phyloP scores from a whole-genome alignment of 2,888 invertebrate species.

The Scaptomyza reducta region DNA sequence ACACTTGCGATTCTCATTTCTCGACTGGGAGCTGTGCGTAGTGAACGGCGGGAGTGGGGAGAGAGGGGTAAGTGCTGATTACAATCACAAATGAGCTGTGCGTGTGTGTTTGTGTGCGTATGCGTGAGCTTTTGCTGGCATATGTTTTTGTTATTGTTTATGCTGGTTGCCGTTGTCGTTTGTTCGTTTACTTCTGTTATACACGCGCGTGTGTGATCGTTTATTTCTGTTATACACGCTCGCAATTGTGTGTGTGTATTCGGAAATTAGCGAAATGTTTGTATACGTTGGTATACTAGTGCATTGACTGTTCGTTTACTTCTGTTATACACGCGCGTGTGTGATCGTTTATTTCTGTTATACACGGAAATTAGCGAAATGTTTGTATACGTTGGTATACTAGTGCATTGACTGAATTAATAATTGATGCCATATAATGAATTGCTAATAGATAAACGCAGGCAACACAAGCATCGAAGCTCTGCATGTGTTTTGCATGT shows the following conservation, averaged over 20 bases:
- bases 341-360: no score
- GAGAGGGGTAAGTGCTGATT: constrained; percentile 3
- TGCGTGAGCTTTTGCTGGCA: constrained; percentile 12
- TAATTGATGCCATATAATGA: constrained; percentile 22
- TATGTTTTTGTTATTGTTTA: neutral
- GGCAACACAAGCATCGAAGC: neutral
- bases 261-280: constrained; percentile 24
- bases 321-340: no score
- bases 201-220: constrained; percentile 20
- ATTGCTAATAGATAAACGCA: constrained; percentile 24
- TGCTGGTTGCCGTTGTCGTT: neutral
- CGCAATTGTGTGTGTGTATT: no score
- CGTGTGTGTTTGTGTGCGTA: constrained; percentile 10
- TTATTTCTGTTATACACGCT: no score
- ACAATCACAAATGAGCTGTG: neutral
- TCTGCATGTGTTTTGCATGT: neutral
- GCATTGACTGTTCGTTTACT: no score
- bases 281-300: constrained; percentile 7
- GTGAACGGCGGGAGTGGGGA: neutral
- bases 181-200: constrained; percentile 7
- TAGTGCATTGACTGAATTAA: constrained; percentile 1
- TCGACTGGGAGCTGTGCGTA: constrained; percentile 12
- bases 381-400: constrained; percentile 15
- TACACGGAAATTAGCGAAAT: constrained; percentile 23
- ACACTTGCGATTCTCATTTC: constrained; percentile 58